Base-by-base conservation (phyloP, 2,888 invertebrate genomes). In the Meghimatium bilineatum region DNA sequence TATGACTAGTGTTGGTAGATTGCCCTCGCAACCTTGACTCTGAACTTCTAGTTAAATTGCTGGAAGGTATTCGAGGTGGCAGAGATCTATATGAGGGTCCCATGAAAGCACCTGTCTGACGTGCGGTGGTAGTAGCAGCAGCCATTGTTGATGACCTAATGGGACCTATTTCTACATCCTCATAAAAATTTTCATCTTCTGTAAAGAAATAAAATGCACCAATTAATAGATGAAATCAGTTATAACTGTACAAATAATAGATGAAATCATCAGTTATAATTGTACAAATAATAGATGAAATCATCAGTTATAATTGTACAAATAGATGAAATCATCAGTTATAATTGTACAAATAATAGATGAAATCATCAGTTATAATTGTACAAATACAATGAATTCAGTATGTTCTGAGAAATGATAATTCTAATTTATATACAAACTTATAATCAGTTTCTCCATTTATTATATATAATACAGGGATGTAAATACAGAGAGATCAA, bases 161-260 rank as follows among this genome's bases (percentile, higher is more conserved):
- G 20, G 84, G 84, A 14, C 84, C 80, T 38, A 84, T 80, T 72
- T 80, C 84, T 20, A 84, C 84, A 80, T 84, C 84, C 66, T 84
- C 84, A 38, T 84, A 84, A 10, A 84, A 34, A 29, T 84, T 84
- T 38, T 80, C 75, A 0, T 84, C 75, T n/a, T 20, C 72, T 38
- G 44, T 36, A 52, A 69, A 34, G 12, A 67, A 67, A 36, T 32
- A 17, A 67, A 44, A 8, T 44, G 12, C n/a, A n/a, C n/a, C n/a
- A n/a, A 20, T 20, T 20, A 26, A 26, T 20, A n/a, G 26, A 63
- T 63, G 6, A 26, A 63, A 63, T 26, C 26, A 63, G n/a, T n/a
- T n/a, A n/a, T n/a, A n/a, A 14, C 10, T 52, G 10, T 52, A 14
- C 20, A 52, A 10, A 52, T n/a, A n/a, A n/a, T 56, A 20, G 56